These are phyloP conservation scores for Parazoanthus atlanticus DNA, from an alignment of 92 coral and sea anemone genomes.

Conservation along the genomic window DNA sequence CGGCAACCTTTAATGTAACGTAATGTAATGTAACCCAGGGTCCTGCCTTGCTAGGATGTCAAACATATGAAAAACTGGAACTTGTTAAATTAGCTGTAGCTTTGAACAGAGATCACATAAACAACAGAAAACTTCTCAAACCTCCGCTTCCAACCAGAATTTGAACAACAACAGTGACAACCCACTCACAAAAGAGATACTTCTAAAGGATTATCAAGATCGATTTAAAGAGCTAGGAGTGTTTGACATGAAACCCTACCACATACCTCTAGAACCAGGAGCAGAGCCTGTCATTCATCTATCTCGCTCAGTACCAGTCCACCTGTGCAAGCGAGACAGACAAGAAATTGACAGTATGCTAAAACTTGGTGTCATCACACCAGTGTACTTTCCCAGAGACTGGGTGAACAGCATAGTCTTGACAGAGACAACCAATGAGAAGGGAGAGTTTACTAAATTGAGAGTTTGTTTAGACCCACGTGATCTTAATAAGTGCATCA, in stretches of 20 bases:
- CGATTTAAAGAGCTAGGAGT: constrained; percentile 47
- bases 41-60: constrained; percentile 52
- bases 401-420: constrained; percentile 66
- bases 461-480: constrained; percentile 60
- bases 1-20: too few relatives aligned
- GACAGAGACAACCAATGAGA: constrained; percentile 50
- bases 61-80: constrained; percentile 40
- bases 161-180: neutral
- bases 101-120: neutral
- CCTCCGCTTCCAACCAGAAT: too few relatives aligned
- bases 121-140: too few relatives aligned
- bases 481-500: constrained; percentile 49
- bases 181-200: neutral
- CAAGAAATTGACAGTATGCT: constrained; percentile 55
- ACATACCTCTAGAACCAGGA: constrained; percentile 25
- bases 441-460: constrained; percentile 49
- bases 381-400: constrained; percentile 59
- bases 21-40: too few relatives aligned
- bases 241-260: constrained; percentile 60
- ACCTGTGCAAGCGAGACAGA: constrained; percentile 24
- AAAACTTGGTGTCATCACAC: constrained; percentile 53
- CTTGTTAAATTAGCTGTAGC: constrained; percentile 39
- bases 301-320: constrained; percentile 48
- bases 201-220: constrained; percentile 39
- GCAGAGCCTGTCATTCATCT: constrained; percentile 50